These are phyloP conservation scores for Scaptomyza montana DNA, from an alignment of 1,140 invertebrate species.

Conservation along the genomic window DNA sequence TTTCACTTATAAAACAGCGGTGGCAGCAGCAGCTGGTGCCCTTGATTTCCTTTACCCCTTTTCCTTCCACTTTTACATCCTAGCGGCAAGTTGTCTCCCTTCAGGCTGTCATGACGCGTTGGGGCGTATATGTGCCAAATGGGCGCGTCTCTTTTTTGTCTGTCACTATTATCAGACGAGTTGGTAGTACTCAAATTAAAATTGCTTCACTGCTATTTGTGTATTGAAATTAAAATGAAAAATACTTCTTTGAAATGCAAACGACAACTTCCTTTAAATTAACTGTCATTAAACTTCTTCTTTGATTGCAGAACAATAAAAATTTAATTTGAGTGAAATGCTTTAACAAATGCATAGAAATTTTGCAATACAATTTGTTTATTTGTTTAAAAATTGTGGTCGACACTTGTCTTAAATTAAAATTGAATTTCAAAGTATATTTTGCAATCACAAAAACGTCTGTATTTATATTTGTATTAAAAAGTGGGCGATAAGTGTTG, in stretches of 20 bases:
- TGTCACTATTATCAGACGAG: constrained; percentile 11
- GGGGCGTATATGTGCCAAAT: not conserved
- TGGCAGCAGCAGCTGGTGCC: constrained; percentile 16
- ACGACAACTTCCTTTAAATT: not conserved
- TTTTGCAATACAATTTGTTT: not conserved
- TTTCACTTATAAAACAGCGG: constrained; percentile 6
- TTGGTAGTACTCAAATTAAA: constrained; percentile 13
- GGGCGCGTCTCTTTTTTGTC: constrained; percentile 1
- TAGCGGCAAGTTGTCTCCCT: constrained; percentile 1
- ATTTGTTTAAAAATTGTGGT: constrained; percentile 6
- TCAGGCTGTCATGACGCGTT: not conserved
- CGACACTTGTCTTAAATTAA: constrained; percentile 18
- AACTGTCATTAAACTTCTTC: not conserved
- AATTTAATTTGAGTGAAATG: not conserved
- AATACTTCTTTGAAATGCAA: constrained; percentile 21
- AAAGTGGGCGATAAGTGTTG: not conserved
- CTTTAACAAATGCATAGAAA: not conserved
- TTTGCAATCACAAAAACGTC: not conserved
- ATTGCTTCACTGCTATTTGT: constrained; percentile 26
- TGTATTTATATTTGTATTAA: not conserved
- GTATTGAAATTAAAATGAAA: constrained; percentile 39
- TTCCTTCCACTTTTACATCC: constrained; percentile 1
- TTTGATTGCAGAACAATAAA: not conserved
- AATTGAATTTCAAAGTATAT: constrained; percentile 14
- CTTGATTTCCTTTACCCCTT: not conserved